phyloP scores from a whole-genome alignment of 2,113 vertebrate genomes.

The Myanophis thanlyinensis region DNA sequence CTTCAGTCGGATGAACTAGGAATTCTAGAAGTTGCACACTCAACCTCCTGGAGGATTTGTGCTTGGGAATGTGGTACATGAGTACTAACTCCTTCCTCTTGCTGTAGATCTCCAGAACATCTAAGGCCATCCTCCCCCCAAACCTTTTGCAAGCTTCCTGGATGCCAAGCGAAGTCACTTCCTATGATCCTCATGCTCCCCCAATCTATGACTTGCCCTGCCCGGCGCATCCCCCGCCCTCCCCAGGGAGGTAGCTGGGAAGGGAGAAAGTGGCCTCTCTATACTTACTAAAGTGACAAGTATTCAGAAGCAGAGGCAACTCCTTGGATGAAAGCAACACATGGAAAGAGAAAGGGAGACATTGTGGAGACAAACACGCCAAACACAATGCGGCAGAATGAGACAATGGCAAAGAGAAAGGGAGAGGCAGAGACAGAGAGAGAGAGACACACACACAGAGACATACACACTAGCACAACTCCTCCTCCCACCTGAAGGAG shows the following conservation, averaged over 20 bases:
- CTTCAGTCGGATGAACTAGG: neutral
- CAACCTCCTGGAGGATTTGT: neutral
- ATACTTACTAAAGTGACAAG: conserved; percentile 90
- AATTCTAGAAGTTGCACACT: neutral
- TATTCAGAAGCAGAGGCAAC: conserved; percentile 80
- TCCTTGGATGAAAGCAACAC: conserved; percentile 79
- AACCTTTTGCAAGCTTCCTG: neutral
- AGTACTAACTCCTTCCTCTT: neutral
- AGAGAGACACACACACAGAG: too few species aligned
- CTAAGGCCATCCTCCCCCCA: neutral
- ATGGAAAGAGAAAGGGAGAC: conserved; percentile 75
- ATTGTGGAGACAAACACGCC: conserved; percentile 72
- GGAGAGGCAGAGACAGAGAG: neutral
- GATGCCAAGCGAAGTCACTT: neutral
- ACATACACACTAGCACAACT: neutral
- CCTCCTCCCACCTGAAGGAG: neutral
- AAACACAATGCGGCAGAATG: conserved; percentile 59
- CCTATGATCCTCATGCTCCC: neutral
- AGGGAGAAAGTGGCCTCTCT: conserved; percentile 64
- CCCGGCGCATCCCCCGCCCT: conserved; percentile 21
- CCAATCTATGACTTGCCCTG: too few species aligned
- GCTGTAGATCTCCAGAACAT: neutral
- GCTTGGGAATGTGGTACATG: neutral
- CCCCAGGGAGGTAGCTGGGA: conserved; percentile 1
- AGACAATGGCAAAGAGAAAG: conserved; percentile 51